Conservation (phyloP, 2,113 vertebrate species). For the Tupaia chinensis region DNA sequence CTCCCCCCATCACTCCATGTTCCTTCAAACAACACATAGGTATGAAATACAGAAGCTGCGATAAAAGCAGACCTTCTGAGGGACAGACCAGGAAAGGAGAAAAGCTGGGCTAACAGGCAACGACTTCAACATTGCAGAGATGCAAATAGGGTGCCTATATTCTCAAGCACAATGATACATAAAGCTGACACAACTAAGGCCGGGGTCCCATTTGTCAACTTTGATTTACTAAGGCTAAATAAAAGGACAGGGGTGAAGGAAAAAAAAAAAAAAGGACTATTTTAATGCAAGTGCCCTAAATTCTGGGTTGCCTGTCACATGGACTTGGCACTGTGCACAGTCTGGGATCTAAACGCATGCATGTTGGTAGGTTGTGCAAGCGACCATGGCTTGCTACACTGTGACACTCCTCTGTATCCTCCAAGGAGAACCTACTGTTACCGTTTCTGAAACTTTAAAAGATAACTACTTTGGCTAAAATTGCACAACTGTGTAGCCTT, state of each 20-base stretch:
- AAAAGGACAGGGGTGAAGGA: not conserved
- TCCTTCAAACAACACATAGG: constrained; percentile 16
- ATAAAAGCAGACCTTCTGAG: not conserved
- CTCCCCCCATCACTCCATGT: no score
- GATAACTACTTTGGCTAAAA: not conserved
- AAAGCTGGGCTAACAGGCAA: not conserved
- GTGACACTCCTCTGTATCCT: not conserved
- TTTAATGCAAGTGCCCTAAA: constrained; percentile 40
- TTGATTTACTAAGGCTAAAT: not conserved
- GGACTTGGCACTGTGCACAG: not conserved
- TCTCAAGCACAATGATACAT: not conserved
- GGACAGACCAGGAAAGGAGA: not conserved
- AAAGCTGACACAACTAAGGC: not conserved
- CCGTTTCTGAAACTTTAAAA: not conserved
- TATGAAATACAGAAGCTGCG: not conserved
- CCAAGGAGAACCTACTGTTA: not conserved
- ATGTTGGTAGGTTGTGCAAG: not conserved
- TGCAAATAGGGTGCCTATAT: not conserved
- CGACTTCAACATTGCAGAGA: not conserved
- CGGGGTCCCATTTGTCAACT: not conserved
- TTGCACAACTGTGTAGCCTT: not conserved
- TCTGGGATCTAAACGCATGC: not conserved
- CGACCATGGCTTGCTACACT: not conserved
- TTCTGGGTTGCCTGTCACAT: not conserved
- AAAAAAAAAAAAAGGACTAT: not conserved